Evolutionary conservation across 2,888 invertebrate genomes (phyloP).

Genomic region (Adelphocoris suturalis): DNA sequence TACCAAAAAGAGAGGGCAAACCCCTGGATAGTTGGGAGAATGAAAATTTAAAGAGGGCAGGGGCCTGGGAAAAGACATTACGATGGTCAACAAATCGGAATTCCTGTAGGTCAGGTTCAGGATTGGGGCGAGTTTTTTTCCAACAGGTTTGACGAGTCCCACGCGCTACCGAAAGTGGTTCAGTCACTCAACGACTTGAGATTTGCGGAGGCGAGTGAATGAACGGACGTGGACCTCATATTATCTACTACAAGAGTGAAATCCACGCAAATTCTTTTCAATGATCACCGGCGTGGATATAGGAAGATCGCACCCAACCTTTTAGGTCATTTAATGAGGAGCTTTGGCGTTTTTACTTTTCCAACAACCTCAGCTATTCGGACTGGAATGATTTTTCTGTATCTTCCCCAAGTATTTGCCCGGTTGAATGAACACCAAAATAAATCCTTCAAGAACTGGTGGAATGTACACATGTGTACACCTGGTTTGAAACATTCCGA

Average conservation of each 20-base stretch:
- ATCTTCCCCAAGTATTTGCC: too few relatives aligned
- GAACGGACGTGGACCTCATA: not conserved
- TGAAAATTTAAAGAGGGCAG: too few relatives aligned
- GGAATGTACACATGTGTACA: too few relatives aligned
- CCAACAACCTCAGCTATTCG: too few relatives aligned
- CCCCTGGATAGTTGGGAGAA: too few relatives aligned
- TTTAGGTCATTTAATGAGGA: not conserved
- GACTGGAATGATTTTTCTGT: too few relatives aligned
- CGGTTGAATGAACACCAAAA: too few relatives aligned
- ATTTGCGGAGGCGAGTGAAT: not conserved
- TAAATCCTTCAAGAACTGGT: too few relatives aligned
- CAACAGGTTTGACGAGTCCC: constrained; percentile 49
- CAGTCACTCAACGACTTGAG: constrained; percentile 14
- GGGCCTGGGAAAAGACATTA: too few relatives aligned
- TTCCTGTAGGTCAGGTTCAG: constrained; percentile 28
- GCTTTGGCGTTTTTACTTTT: too few relatives aligned
- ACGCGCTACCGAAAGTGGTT: constrained; percentile 53
- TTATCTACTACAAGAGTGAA: not conserved
- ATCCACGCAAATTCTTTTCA: not conserved
- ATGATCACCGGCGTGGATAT: not conserved
- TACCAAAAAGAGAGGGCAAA: too few relatives aligned
- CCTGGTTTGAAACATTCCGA: too few relatives aligned
- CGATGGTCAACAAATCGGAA: not conserved
- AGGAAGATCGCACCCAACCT: not conserved
- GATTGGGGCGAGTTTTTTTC: not conserved